phyloP scores from a whole-genome alignment of 2,797 vertebrate species.

The Rhinoraja longicauda region DNA sequence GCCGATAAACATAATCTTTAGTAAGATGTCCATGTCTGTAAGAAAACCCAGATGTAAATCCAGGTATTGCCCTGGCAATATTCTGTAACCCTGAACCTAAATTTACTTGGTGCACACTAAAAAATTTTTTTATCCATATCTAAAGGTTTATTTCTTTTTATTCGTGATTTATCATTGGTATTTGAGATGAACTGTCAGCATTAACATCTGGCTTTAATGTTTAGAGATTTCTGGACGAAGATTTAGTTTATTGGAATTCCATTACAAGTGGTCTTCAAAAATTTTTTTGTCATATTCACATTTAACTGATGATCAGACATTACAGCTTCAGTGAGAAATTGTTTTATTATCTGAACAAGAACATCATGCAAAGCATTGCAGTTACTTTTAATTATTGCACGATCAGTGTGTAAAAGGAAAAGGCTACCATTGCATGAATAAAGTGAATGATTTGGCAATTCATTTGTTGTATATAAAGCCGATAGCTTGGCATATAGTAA shows the following conservation, averaged over 20 bases:
- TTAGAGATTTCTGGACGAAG: background rate
- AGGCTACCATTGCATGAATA: background rate
- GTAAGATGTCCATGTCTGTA: background rate
- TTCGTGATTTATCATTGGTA: background rate
- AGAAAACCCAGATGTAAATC: background rate
- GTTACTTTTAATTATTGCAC: background rate
- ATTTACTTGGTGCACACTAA: background rate
- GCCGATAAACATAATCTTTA: background rate
- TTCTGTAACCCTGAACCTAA: background rate
- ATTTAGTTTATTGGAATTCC: background rate
- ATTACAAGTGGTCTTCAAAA: background rate
- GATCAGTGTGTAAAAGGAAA: background rate
- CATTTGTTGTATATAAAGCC: background rate
- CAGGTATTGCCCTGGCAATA: background rate
- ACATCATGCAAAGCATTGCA: background rate
- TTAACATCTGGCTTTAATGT: background rate
- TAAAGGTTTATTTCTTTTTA: background rate
- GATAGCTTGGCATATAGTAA: background rate
- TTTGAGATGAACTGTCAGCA: background rate
- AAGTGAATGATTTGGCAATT: background rate
- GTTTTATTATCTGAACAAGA: background rate
- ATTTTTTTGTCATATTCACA: background rate
- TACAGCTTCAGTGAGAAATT: background rate
- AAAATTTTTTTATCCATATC: too few species aligned
- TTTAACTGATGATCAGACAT: background rate